phyloP scores from a whole-genome alignment of 2,113 vertebrate species.

The Gallinago jamesoni region DNA sequence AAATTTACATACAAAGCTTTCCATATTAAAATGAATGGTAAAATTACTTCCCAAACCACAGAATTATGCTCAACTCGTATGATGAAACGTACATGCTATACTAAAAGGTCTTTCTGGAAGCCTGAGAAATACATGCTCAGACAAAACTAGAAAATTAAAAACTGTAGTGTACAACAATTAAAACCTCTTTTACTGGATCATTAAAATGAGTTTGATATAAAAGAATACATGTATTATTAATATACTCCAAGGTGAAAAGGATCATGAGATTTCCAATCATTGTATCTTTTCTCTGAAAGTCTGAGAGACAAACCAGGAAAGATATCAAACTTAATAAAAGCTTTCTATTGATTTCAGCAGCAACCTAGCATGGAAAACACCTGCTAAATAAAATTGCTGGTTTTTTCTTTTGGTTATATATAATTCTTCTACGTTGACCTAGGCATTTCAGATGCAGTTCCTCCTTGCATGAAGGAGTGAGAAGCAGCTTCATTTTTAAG shows the following conservation, averaged over 20 bases:
- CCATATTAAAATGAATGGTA: neutral
- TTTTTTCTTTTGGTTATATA: constrained; percentile 7
- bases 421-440: neutral
- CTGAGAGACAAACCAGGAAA: neutral
- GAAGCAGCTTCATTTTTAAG: neutral
- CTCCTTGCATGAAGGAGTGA: neutral
- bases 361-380: neutral
- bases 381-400: neutral
- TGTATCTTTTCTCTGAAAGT: neutral
- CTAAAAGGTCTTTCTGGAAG: neutral
- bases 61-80: neutral
- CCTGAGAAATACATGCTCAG: neutral
- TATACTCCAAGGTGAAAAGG: neutral
- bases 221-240: neutral
- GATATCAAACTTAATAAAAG: neutral
- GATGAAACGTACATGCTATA: neutral
- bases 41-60: neutral
- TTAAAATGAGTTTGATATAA: neutral
- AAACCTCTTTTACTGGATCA: neutral
- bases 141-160: neutral
- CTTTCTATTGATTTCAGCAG: neutral
- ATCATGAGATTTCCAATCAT: neutral
- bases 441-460: neutral
- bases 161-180: neutral
- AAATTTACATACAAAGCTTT: neutral